These are phyloP conservation scores for Centruroides sculpturatus DNA, from an alignment of 1,140 invertebrate species.

Conservation along the genomic window DNA sequence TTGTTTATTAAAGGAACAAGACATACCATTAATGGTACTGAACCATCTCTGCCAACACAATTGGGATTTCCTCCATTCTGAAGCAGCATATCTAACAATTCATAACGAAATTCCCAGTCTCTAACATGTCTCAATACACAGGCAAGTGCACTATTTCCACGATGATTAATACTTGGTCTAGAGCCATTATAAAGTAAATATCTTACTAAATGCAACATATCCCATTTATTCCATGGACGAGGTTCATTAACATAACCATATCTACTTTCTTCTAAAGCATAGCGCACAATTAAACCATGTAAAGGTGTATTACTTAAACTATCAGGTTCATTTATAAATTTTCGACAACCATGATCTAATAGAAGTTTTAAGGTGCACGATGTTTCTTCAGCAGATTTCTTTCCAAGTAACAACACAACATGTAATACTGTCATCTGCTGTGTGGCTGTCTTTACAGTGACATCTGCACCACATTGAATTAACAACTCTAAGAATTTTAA, in stretches of 20 bases:
- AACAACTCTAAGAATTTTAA: conserved; percentile 48
- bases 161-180: conserved; percentile 48
- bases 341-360: conserved; percentile 45
- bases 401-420: conserved; percentile 31
- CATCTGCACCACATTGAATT: conserved; percentile 45
- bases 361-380: conserved; percentile 45
- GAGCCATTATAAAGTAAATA: conserved; percentile 42
- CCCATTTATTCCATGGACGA: conserved; percentile 51
- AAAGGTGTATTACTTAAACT: conserved; percentile 44
- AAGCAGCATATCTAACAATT: conserved; percentile 51
- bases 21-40: conserved; percentile 55
- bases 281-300: conserved; percentile 49
- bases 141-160: conserved; percentile 51
- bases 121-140: conserved; percentile 52
- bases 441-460: conserved; percentile 49
- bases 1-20: conserved; percentile 57
- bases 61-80: conserved; percentile 50
- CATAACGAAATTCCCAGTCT: conserved; percentile 61
- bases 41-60: conserved; percentile 51
- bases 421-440: conserved; percentile 57
- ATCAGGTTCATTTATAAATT: conserved; percentile 55
- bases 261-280: conserved; percentile 51
- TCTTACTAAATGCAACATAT: conserved; percentile 47
- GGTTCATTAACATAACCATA: conserved; percentile 41
- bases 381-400: conserved; percentile 53